Evolutionary conservation across 2,888 invertebrate species (phyloP).

Genomic region (Leucophenga maculata): DNA sequence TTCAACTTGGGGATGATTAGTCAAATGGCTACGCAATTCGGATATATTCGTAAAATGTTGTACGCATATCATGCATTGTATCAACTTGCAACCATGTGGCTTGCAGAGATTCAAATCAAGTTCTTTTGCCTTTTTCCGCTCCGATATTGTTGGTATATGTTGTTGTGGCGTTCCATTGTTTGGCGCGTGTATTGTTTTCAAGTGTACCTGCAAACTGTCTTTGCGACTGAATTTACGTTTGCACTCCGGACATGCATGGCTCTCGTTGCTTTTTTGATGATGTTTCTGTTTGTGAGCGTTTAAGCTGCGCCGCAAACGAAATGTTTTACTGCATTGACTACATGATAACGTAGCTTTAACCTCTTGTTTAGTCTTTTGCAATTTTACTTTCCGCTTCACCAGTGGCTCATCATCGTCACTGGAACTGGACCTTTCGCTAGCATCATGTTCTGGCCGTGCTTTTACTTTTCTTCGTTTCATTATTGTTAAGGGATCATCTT

Average conservation of each 20-base stretch:
- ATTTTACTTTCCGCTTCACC: not conserved
- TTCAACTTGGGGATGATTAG: constrained; percentile 32
- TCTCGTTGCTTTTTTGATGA: constrained; percentile 3
- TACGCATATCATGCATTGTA: constrained; percentile 56
- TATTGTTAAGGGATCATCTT: not conserved
- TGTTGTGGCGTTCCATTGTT: not conserved
- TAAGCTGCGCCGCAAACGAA: not conserved
- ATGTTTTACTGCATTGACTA: constrained; percentile 7
- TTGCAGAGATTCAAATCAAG: constrained; percentile 41
- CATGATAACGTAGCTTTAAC: not conserved
- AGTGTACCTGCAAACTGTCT: constrained; percentile 5
- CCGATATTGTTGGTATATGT: not conserved
- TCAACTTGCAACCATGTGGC: constrained; percentile 47
- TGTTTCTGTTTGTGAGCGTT: not conserved
- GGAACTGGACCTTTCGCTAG: not conserved
- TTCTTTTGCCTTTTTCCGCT: constrained; percentile 1
- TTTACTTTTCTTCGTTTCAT: not conserved
- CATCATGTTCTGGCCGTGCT: not conserved
- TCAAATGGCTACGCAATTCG: constrained; percentile 45
- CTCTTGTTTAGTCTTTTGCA: not conserved
- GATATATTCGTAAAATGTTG: constrained; percentile 44
- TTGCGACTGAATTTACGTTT: constrained; percentile 16
- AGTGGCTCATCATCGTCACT: not conserved
- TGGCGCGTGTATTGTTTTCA: not conserved
- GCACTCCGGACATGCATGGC: not conserved